A percentile compares a stretch with the other conserved stretches of the same genome.
phyloP scores from a whole-genome alignment of 2,797 vertebrate species.

The Carduelis carduelis region DNA sequence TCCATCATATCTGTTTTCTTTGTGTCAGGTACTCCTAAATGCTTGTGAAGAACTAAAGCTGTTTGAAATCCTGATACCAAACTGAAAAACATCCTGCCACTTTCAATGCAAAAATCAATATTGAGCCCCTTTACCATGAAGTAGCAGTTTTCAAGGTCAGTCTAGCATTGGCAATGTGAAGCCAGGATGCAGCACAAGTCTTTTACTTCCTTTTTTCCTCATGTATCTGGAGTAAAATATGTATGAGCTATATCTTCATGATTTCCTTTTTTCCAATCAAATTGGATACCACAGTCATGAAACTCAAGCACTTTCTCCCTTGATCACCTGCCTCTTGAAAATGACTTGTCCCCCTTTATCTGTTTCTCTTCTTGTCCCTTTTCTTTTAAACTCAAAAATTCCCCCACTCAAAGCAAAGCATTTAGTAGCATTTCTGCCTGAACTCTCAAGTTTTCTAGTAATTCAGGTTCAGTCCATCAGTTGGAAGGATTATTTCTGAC shows the following conservation, averaged over 20 bases:
- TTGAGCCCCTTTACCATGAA: background rate
- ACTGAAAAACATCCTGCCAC: background rate
- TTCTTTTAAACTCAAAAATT: background rate
- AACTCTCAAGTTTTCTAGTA: background rate
- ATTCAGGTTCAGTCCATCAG: background rate
- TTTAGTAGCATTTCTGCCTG: background rate
- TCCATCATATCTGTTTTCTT: background rate
- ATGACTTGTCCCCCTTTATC: background rate
- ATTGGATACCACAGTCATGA: background rate
- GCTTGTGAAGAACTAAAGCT: background rate
- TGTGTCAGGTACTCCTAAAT: background rate
- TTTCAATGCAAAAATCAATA: background rate
- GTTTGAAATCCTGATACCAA: background rate
- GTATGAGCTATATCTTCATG: background rate
- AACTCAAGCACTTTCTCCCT: background rate
- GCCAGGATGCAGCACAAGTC: background rate
- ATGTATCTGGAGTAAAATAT: background rate
- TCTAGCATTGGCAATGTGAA: background rate
- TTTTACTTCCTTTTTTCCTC: background rate
- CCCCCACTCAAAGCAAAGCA: background rate
- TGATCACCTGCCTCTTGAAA: background rate
- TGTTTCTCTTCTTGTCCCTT: background rate
- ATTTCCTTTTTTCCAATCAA: background rate
- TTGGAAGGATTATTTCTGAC: background rate
- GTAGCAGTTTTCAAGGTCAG: constrained; percentile 5